phyloP scores from a whole-genome alignment of 2,113 vertebrate genomes.

The Entomyzon cyanotis region DNA sequence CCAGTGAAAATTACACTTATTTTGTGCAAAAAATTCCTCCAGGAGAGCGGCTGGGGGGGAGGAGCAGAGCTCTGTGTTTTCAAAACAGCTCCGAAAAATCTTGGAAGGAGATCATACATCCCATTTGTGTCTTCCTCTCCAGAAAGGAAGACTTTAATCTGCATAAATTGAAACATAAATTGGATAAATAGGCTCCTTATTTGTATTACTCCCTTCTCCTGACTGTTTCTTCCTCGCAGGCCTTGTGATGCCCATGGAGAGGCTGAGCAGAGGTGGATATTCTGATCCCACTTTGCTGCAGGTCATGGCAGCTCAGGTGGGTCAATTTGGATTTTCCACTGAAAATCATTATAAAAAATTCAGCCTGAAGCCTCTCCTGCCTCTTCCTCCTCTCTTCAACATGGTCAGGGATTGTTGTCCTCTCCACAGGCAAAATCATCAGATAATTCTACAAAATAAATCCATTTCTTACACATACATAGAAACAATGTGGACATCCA shows the following conservation, averaged over 20 bases:
- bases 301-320: neutral
- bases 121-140: conserved; percentile 23
- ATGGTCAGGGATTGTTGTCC: neutral
- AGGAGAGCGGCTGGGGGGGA: neutral
- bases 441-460: neutral
- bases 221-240: neutral
- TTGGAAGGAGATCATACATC: conserved; percentile 61
- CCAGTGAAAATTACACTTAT: neutral
- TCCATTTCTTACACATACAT: neutral
- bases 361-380: neutral
- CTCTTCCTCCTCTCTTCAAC: neutral
- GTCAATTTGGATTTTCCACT: neutral
- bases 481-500: neutral
- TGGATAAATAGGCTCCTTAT: conserved; percentile 14
- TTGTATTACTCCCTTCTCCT: conserved; percentile 27
- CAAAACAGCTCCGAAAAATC: neutral
- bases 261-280: neutral
- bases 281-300: neutral
- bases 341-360: neutral
- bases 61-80: neutral
- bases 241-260: neutral
- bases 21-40: neutral
- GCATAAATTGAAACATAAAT: conserved; percentile 25
- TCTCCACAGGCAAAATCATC: neutral
- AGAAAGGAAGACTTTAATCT: conserved; percentile 65